Base-by-base conservation (phyloP, 2,797 vertebrate species). In the Acanthurus lineatus region DNA sequence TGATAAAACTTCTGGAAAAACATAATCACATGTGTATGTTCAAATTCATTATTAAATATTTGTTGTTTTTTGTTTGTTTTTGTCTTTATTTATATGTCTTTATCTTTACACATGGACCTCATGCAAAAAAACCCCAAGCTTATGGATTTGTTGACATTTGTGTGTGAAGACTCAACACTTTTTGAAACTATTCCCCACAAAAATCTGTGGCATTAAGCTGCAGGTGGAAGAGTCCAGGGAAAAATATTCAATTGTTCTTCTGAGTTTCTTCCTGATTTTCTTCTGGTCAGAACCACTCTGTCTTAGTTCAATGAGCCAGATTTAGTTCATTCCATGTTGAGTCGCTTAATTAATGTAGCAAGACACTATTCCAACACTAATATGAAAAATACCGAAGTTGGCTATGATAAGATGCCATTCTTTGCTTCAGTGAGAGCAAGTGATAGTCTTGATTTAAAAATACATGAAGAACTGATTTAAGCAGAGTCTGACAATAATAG, bases 91-190 rank as follows among this genome's bases (percentile, higher is more conserved):
- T n/a, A n/a, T n/a, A n/a, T n/a, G n/a, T n/a, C n/a, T n/a, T n/a
- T n/a, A n/a, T n/a, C n/a, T n/a, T n/a, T 20, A 35, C 38, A 19
- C n/a, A 44, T 61, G 20, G 3, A 61, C 51, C 0, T 16, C 35
- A 32, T 19, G 5, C 17, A 61, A 16, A 28, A 3, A 44, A 42
- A n/a, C n/a, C n/a, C n/a, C n/a, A n/a, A n/a, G 32, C 11, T 16
- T 48, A n/a, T 40, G 28, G 19, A 38, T 48, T 7, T 20, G 28
- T 52, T 70, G 19, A 60, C 53, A 58, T 70, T 59, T 59, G n/a
- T 20, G 3, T 38, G 22, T 47, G 17, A 25, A 22, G 25, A 56
- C 15, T 52, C 14, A 15, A 22, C 4, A 40, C 47, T 49, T 12
- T 35, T 64, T 12, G 15, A 17, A 68, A 28, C 28, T 44, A 22